Evolutionary conservation across 2,113 vertebrate species (phyloP), one percentile per base, ranked within the genome.

Genomic region (Xenopus laevis): DNA sequence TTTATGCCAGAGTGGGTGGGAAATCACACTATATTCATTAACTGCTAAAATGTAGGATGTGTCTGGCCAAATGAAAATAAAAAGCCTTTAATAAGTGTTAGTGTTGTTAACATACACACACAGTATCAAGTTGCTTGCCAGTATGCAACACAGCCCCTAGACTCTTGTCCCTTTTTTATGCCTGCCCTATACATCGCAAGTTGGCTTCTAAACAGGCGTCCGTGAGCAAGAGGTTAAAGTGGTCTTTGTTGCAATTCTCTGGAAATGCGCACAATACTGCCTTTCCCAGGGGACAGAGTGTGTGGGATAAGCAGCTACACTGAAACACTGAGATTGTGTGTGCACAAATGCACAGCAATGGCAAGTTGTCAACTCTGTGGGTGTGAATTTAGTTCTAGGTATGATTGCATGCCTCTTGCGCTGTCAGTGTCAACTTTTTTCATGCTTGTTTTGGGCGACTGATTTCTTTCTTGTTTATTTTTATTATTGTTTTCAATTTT

Each of bases 401-500:
- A 76, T 69, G 73, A 76, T 63, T 69, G 66, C 62, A 47, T 68
- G 9, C 61, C 15, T 52, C 60, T 75, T 76, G 73, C 63, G 68
- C 55, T 76, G 65, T 64, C 66, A 53, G 46, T 47, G 20, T 76
- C 27, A 45, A 53, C 40, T 69, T 68, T 57, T 79, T 79, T 52
- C 65, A 60, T 18, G 17, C 60, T 20, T 53, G 5, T 65, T 27
- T 27, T 50, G 60, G 52, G 33, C 64, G 57, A 68, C 53, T 60
- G 30, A 50, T 63, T 67, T 78, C 59, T 68, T 61, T 45, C 16
- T 33, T 71, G 1, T 55, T 55, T 18, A 13, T 17, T 55, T 55
- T n/a, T n/a, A n/a, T n/a, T n/a, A n/a, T n/a, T n/a, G n/a, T n/a
- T n/a, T n/a, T n/a, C 3, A 2, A n/a, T 33, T 72, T 78, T 64